These are phyloP conservation scores for Myanophis thanlyinensis DNA, from an alignment of 2,113 vertebrate species.

Conservation along the genomic window DNA sequence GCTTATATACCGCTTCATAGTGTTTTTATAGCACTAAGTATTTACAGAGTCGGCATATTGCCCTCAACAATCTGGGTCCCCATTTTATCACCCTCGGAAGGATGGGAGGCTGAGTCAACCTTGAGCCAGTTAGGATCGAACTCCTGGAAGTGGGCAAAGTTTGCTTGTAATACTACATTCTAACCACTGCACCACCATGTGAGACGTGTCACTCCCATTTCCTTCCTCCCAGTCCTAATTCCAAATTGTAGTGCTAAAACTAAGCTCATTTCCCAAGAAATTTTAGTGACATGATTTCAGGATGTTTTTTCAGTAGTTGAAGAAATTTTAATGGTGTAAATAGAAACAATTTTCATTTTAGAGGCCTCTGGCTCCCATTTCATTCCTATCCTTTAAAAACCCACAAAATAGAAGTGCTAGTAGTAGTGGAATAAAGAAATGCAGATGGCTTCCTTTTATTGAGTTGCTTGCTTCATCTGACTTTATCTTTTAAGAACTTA, in stretches of 20 bases:
- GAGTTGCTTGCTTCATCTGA: background rate
- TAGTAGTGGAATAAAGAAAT: background rate
- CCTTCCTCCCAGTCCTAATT: background rate
- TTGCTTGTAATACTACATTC: too few relatives aligned
- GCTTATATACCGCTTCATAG: too few relatives aligned
- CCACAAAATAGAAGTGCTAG: background rate
- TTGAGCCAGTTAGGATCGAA: too few relatives aligned
- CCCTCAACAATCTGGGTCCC: too few relatives aligned
- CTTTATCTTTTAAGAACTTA: background rate
- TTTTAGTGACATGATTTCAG: background rate
- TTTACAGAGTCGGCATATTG: too few relatives aligned
- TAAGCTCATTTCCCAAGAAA: background rate
- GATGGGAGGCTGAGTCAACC: too few relatives aligned
- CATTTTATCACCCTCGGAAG: too few relatives aligned
- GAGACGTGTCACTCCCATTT: background rate
- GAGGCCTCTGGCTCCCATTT: background rate
- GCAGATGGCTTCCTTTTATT: background rate
- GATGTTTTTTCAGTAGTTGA: background rate
- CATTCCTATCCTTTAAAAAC: background rate
- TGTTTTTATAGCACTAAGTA: too few relatives aligned
- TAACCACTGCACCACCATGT: too few relatives aligned
- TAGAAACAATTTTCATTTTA: background rate
- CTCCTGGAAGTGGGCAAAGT: too few relatives aligned
- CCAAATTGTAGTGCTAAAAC: background rate
- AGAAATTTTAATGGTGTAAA: background rate